These are phyloP conservation scores for Drosophila longiperda DNA, from an alignment of 2,888 invertebrate species.

Conservation along the genomic window DNA sequence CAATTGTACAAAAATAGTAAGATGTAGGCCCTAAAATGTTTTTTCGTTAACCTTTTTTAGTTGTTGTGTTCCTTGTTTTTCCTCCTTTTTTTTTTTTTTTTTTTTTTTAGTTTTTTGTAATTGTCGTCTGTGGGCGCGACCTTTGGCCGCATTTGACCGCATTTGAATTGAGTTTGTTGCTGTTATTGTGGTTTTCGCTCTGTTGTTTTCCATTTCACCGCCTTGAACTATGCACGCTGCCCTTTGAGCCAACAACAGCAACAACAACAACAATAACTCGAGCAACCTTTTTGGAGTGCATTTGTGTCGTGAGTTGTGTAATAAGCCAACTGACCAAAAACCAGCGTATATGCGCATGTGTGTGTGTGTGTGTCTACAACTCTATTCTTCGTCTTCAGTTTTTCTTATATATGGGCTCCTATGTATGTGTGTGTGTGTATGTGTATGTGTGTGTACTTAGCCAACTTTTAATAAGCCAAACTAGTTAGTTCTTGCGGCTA, in stretches of 20 bases:
- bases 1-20: slow-evolving; percentile 13
- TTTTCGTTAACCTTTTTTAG: slow-evolving; percentile 7
- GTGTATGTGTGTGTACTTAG: background rate
- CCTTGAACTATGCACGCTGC: slow-evolving; percentile 61
- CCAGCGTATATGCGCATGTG: background rate
- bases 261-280: slow-evolving; percentile 2
- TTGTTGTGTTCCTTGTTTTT: background rate
- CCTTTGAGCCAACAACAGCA: slow-evolving; percentile 36
- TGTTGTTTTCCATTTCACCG: slow-evolving; percentile 53
- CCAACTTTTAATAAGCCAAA: slow-evolving; percentile 2
- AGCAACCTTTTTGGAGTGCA: slow-evolving; percentile 16
- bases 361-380: background rate
- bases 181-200: slow-evolving; percentile 2
- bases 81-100: background rate
- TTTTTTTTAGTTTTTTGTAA: background rate
- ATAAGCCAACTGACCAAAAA: slow-evolving; percentile 38
- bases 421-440: background rate
- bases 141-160: slow-evolving; percentile 50
- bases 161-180: background rate
- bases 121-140: slow-evolving; percentile 34
- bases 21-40: slow-evolving; percentile 7
- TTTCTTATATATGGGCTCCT: slow-evolving; percentile 20
- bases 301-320: slow-evolving; percentile 39
- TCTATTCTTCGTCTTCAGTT: background rate
- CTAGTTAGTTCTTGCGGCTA: background rate